Conservation (phyloP, 2,113 vertebrate genomes). For the Todiramphus chloris region DNA sequence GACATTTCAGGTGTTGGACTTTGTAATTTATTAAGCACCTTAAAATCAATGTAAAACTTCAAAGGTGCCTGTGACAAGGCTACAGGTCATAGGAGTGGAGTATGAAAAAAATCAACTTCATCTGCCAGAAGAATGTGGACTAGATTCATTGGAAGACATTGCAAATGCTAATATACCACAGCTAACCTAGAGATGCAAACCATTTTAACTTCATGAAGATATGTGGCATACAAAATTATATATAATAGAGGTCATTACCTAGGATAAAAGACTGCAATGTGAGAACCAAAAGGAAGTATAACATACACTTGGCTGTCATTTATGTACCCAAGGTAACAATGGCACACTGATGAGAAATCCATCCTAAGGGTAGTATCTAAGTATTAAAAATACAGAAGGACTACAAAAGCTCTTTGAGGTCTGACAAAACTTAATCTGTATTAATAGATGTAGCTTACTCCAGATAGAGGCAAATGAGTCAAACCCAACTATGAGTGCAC, state of each 20-base stretch:
- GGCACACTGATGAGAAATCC: neutral
- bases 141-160: neutral
- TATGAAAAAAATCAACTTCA: neutral
- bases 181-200: neutral
- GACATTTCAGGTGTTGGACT: neutral
- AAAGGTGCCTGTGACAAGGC: neutral
- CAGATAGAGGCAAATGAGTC: neutral
- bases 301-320: neutral
- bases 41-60: conserved; percentile 5
- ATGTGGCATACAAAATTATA: neutral
- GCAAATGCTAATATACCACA: neutral
- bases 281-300: neutral
- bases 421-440: neutral
- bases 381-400: neutral
- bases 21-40: neutral
- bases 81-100: neutral
- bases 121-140: neutral
- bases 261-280: neutral
- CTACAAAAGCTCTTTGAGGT: neutral
- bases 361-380: neutral
- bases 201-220: neutral
- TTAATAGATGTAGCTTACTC: neutral
- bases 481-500: neutral
- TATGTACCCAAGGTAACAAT: neutral
- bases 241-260: neutral